These are phyloP conservation scores for Fissipunctia ypsillon DNA, from an alignment of 2,888 invertebrate species.

Conservation along the genomic window DNA sequence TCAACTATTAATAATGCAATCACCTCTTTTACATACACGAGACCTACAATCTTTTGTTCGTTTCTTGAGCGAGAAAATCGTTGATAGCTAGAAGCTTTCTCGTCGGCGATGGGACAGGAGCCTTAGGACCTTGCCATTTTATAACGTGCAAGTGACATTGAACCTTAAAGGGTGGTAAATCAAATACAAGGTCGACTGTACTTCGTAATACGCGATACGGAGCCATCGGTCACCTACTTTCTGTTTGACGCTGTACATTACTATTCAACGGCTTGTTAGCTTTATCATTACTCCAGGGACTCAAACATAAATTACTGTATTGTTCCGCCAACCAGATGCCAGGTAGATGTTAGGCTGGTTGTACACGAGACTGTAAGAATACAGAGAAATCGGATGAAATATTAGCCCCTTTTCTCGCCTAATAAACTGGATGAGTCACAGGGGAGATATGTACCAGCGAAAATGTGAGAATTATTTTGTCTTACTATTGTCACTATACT, in stretches of 20 bases:
- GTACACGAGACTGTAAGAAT: slow-evolving; percentile 42
- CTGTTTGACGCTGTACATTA: slow-evolving; percentile 74
- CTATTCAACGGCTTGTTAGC: slow-evolving; percentile 80
- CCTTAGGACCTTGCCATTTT: not conserved
- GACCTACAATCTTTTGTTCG: not conserved
- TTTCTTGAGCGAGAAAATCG: not conserved
- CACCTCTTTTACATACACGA: not conserved
- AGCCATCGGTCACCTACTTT: slow-evolving; percentile 70
- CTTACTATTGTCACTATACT: slow-evolving; percentile 7
- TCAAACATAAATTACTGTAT: slow-evolving; percentile 79
- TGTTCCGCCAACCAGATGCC: slow-evolving; percentile 70
- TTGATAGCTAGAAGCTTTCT: not conserved
- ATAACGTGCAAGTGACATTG: not conserved
- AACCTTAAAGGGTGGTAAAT: not conserved
- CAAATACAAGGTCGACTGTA: not conserved
- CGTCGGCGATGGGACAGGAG: not conserved
- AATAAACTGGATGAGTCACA: slow-evolving; percentile 43
- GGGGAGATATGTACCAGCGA: slow-evolving; percentile 4
- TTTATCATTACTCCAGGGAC: slow-evolving; percentile 80
- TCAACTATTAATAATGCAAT: not conserved
- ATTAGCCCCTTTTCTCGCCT: slow-evolving; percentile 23
- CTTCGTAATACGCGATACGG: slow-evolving; percentile 22
- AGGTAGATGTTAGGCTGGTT: slow-evolving; percentile 51
- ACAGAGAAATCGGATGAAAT: slow-evolving; percentile 32
- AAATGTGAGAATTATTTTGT: slow-evolving; percentile 26